These are phyloP conservation scores for Dryadula phaetusa DNA, from an alignment of 2,888 invertebrate genomes.

Conservation along the genomic window DNA sequence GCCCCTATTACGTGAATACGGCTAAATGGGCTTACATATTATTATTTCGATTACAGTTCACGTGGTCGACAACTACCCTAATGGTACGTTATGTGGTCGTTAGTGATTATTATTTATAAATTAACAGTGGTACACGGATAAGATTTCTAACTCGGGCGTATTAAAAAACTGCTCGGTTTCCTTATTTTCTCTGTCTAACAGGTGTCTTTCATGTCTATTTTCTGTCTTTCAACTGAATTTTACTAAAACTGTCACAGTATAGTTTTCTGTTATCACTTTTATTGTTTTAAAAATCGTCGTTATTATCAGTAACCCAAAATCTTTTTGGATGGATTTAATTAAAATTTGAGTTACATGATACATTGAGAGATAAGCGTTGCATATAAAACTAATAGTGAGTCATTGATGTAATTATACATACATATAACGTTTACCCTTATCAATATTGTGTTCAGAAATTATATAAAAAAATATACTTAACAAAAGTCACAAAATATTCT, in stretches of 20 bases:
- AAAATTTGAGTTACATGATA: no score
- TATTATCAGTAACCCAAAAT: no score
- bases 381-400: no score
- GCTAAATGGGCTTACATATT: neutral
- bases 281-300: no score
- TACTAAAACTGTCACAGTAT: neutral
- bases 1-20: neutral
- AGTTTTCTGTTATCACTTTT: neutral
- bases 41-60: slow-evolving; percentile 19
- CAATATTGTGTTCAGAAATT: no score
- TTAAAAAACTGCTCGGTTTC: neutral
- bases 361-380: no score
- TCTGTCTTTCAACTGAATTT: slow-evolving; percentile 1
- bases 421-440: no score
- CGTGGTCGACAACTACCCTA: neutral
- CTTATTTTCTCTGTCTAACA: neutral
- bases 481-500: no score
- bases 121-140: neutral
- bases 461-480: no score
- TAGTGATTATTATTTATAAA: no score
- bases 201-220: neutral
- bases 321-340: no score
- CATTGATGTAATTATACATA: no score
- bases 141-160: neutral
- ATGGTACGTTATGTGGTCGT: slow-evolving; percentile 11